Conservation (phyloP, 2,113 vertebrate species). For the Anser brachyrhynchus region DNA sequence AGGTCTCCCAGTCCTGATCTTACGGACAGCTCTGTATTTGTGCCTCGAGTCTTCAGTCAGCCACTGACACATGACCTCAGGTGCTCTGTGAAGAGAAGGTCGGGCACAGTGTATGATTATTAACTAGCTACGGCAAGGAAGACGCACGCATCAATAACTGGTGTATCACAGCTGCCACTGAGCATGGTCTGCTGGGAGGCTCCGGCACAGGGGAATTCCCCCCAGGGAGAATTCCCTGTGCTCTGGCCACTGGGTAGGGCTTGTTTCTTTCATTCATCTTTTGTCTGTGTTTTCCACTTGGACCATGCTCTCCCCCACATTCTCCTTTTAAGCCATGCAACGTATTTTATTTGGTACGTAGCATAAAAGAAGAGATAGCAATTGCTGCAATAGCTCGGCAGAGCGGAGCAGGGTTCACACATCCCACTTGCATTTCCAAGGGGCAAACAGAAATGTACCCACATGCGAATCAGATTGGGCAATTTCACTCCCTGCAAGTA, state of each 20-base stretch:
- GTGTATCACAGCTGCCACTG: not conserved
- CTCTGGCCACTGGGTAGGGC: no score
- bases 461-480: fast-evolving
- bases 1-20: no score
- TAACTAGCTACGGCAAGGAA: not conserved
- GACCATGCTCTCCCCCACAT: fast-evolving
- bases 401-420: not conserved
- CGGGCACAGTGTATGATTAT: fast-evolving
- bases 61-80: not conserved
- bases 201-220: not conserved
- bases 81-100: not conserved
- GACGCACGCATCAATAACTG: fast-evolving
- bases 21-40: not conserved
- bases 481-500: not conserved
- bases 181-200: not conserved
- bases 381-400: fast-evolving
- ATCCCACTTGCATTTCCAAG: not conserved
- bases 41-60: not conserved
- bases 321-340: not conserved
- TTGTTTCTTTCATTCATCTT: not conserved
- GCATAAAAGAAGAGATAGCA: not conserved
- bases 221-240: not conserved
- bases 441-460: not conserved
- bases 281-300: no score
- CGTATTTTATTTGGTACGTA: fast-evolving